Conservation (phyloP, 2,113 vertebrate genomes). For the Cariama cristata region DNA sequence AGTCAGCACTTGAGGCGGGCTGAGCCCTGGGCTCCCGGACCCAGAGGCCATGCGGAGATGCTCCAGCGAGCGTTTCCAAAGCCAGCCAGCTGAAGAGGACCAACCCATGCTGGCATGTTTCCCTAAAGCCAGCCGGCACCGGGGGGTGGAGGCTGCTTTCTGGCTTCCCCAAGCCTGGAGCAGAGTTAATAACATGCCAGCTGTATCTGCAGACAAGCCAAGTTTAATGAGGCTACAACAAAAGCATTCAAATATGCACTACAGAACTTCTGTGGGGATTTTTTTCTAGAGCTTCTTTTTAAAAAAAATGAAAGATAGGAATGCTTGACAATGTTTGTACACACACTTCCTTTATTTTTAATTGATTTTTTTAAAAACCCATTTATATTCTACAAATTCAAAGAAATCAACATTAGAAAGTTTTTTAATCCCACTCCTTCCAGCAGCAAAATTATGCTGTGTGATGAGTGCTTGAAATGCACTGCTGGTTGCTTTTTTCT, state of each 20-base stretch:
- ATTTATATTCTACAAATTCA: not conserved
- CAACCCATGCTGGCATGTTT: conserved; percentile 65
- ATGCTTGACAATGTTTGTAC: conserved; percentile 23
- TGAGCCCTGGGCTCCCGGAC: not conserved
- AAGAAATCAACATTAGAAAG: conserved; percentile 16
- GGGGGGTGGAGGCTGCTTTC: conserved; percentile 69
- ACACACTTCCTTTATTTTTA: not conserved
- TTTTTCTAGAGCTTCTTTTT: conserved; percentile 39
- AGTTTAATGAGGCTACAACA: conserved; percentile 77
- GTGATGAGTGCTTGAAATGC: conserved; percentile 34
- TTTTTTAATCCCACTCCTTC: conserved; percentile 34
- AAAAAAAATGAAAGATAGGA: conserved; percentile 29
- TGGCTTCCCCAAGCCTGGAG: conserved; percentile 72
- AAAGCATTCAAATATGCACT: conserved; percentile 71
- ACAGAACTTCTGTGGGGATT: conserved; percentile 62
- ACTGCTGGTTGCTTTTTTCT: conserved; percentile 53
- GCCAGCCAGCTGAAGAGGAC: conserved; percentile 62
- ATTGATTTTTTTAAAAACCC: conserved; percentile 18
- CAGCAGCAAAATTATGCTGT: conserved; percentile 29
- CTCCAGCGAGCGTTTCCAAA: conserved; percentile 21
- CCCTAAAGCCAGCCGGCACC: conserved; percentile 68
- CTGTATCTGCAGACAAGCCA: conserved; percentile 76
- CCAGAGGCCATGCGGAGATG: conserved; percentile 3
- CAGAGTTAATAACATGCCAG: conserved; percentile 75
- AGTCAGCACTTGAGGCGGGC: not conserved